Percentiles rank a stretch among this genome's conserved stretches.
phyloP scores from a whole-genome alignment of 2,797 vertebrate genomes.

The Pitangus sulphuratus region DNA sequence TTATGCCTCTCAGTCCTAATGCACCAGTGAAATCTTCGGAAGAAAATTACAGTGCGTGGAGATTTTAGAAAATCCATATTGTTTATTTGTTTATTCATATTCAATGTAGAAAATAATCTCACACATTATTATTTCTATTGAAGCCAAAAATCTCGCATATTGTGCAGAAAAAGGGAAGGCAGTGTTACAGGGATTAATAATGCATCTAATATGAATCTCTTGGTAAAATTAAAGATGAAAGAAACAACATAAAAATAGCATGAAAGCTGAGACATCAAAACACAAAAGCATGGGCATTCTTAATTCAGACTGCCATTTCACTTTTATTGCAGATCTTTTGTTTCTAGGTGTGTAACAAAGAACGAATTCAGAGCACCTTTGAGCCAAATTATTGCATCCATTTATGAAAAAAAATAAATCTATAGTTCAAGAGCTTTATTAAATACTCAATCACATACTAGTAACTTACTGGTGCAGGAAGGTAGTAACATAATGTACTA shows the following conservation, averaged over 20 bases:
- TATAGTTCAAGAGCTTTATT: neutral
- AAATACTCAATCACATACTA: neutral
- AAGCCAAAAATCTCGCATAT: neutral
- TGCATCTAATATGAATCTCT: conserved; percentile 24
- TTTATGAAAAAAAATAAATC: neutral
- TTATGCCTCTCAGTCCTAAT: conserved; percentile 13
- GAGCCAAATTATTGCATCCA: neutral
- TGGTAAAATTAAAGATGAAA: conserved; percentile 60
- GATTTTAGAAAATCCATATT: conserved; percentile 12
- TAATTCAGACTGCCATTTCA: neutral
- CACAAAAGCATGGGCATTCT: conserved; percentile 16
- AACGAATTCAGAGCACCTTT: neutral
- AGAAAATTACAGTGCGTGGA: conserved; percentile 9
- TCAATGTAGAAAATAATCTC: conserved; percentile 47
- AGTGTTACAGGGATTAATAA: conserved; percentile 28
- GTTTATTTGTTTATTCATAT: conserved; percentile 24
- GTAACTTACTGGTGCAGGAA: neutral
- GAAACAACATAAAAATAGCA: conserved; percentile 40
- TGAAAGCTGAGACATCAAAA: conserved; percentile 18
- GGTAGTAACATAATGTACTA: neutral
- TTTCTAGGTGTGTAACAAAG: conserved; percentile 8
- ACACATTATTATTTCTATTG: neutral
- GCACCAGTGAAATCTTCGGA: neutral
- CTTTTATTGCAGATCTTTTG: neutral
- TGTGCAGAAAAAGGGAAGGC: neutral